Conservation (phyloP, 2,888 invertebrate genomes). For the Oscheius sp. region DNA sequence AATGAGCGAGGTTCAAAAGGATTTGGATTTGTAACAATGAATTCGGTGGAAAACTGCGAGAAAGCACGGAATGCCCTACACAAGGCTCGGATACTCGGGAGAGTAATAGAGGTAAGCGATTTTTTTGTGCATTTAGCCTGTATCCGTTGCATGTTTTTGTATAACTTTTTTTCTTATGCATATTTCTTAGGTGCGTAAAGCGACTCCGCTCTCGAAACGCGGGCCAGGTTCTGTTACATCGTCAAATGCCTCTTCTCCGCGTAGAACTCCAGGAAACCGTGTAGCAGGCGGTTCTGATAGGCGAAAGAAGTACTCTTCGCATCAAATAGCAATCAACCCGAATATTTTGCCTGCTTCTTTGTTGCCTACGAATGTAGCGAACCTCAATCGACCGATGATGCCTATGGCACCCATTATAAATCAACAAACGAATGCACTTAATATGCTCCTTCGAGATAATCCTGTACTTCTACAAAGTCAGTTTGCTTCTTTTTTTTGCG, state of each 20-base stretch:
- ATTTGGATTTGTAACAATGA: slow-evolving; percentile 51
- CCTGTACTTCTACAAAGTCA: slow-evolving; percentile 9
- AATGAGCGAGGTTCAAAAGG: slow-evolving; percentile 53
- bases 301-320: too few species aligned
- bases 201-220: slow-evolving; percentile 17
- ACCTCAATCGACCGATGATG: background rate
- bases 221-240: background rate
- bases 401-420: background rate
- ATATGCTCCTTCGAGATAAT: background rate
- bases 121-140: background rate
- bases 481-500: background rate
- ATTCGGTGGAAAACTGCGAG: slow-evolving; percentile 45
- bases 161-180: background rate
- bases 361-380: background rate
- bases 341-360: background rate
- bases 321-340: too few species aligned
- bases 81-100: slow-evolving; percentile 44
- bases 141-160: background rate
- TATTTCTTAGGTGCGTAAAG: slow-evolving; percentile 26
- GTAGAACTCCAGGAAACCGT: background rate
- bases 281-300: too few species aligned
- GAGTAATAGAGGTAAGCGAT: slow-evolving; percentile 42
- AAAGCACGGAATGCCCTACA: slow-evolving; percentile 40
- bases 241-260: background rate
- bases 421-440: background rate